A percentile compares a stretch with the other conserved stretches of the same genome.
phyloP scores from a whole-genome alignment of 2,797 vertebrate genomes.

The Paedocypris micromegethes region DNA sequence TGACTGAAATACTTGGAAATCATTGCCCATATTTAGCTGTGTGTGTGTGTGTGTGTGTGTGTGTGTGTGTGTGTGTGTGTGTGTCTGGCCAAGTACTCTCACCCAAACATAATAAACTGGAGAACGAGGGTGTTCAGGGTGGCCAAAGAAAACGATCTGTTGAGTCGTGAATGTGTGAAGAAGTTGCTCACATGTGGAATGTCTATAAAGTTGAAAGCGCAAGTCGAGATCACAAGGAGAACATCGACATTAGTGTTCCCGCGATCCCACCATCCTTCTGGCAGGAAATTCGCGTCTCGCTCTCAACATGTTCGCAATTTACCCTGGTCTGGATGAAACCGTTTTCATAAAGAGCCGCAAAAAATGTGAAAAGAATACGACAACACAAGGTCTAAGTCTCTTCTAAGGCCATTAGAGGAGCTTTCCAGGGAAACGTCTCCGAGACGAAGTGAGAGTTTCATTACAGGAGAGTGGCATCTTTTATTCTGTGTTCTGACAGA shows the following conservation, averaged over 20 bases:
- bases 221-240: conserved; percentile 6
- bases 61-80: too few species aligned
- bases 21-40: too few species aligned
- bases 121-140: conserved; percentile 28
- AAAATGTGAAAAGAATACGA: not conserved
- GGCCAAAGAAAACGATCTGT: conserved; percentile 46
- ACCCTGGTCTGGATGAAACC: conserved; percentile 21
- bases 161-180: conserved; percentile 34
- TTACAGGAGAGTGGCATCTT: conserved; percentile 17
- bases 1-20: too few species aligned
- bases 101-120: conserved; percentile 41
- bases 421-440: conserved; percentile 15
- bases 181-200: conserved; percentile 19
- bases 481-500: conserved; percentile 16
- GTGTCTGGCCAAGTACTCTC: conserved; percentile 34
- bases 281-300: conserved; percentile 15
- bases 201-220: conserved; percentile 4
- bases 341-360: conserved; percentile 9
- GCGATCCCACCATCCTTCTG: conserved; percentile 10
- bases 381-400: conserved; percentile 9
- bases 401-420: conserved; percentile 1
- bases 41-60: too few species aligned
- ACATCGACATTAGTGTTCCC: too few species aligned
- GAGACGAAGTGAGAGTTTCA: conserved; percentile 12
- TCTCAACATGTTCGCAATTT: conserved; percentile 25